These are phyloP conservation scores for Atherinosoma microstoma DNA, from an alignment of 2,797 vertebrate species.

Conservation along the genomic window DNA sequence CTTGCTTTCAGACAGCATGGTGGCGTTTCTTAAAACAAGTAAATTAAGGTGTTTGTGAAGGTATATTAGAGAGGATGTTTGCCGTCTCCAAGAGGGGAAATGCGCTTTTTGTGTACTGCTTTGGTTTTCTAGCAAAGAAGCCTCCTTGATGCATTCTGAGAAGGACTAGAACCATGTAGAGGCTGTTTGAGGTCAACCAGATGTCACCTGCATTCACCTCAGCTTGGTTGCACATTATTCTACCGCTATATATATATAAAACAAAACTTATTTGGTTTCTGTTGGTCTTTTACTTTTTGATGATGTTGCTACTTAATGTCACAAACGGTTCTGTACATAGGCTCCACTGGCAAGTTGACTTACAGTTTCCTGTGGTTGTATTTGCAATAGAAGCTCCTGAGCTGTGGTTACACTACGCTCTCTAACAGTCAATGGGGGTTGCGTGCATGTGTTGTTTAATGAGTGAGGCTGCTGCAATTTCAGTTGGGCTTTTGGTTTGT, in stretches of 20 bases:
- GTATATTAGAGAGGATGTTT: conserved; percentile 40
- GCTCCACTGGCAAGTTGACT: conserved; percentile 49
- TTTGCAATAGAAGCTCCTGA: conserved; percentile 57
- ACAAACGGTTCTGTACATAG: conserved; percentile 9
- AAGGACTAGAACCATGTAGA: conserved; percentile 18
- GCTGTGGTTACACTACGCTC: conserved; percentile 69
- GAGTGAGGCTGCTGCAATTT: background rate
- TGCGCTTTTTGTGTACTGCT: conserved; percentile 40
- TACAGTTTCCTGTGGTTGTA: conserved; percentile 78
- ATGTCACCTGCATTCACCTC: conserved; percentile 26
- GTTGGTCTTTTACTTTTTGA: background rate
- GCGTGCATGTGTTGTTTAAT: conserved; percentile 42
- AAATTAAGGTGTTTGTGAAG: conserved; percentile 32
- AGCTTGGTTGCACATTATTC: background rate
- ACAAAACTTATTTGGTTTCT: too few species aligned
- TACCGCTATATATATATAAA: background rate
- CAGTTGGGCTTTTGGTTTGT: background rate
- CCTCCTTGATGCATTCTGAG: conserved; percentile 41
- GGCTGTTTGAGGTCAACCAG: conserved; percentile 57
- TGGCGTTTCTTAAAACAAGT: conserved; percentile 11
- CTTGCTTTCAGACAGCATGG: conserved; percentile 9
- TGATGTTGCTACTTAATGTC: background rate
- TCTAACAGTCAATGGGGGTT: conserved; percentile 64
- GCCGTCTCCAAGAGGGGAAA: conserved; percentile 59
- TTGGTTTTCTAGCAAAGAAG: conserved; percentile 48